phyloP scores from a whole-genome alignment of 1,140 invertebrate genomes.

The Phymastichus coffea region DNA sequence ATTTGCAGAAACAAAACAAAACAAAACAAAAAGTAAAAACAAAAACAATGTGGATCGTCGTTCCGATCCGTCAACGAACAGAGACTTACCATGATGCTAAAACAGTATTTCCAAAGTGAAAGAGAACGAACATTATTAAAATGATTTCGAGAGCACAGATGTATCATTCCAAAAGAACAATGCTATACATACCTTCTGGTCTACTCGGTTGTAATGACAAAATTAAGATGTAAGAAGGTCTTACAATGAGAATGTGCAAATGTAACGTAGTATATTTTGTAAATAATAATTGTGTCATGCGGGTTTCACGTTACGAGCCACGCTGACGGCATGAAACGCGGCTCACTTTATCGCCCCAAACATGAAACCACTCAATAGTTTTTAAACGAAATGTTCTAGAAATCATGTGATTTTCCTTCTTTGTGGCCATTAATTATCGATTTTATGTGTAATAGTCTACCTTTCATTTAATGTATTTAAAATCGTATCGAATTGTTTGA shows the following conservation, averaged over 20 bases:
- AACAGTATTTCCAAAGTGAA: conserved; percentile 15
- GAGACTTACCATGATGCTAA: conserved; percentile 6
- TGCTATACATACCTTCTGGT: conserved; percentile 17
- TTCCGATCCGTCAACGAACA: conserved; percentile 19
- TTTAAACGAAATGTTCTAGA: too few relatives aligned
- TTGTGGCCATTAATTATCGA: too few relatives aligned
- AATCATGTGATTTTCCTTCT: too few relatives aligned
- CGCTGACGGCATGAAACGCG: background rate
- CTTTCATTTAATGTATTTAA: too few relatives aligned
- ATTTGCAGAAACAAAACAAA: too few relatives aligned
- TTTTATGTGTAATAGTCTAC: too few relatives aligned
- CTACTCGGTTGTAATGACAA: too few relatives aligned
- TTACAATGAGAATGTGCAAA: background rate
- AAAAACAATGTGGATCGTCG: conserved; percentile 15
- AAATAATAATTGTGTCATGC: conserved; percentile 17
- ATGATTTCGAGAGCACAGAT: too few relatives aligned
- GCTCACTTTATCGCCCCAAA: too few relatives aligned
- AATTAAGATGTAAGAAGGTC: background rate
- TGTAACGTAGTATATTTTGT: conserved; percentile 22
- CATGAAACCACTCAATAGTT: too few relatives aligned
- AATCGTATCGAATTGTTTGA: too few relatives aligned
- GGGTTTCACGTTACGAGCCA: background rate
- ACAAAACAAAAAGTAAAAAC: conserved; percentile 13
- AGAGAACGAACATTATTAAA: too few relatives aligned
- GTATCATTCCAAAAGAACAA: background rate